Percentiles rank a stretch among this genome's conserved stretches.
phyloP scores from a whole-genome alignment of 2,113 vertebrate species.

The Sinocyclocheilus anshuiensis region DNA sequence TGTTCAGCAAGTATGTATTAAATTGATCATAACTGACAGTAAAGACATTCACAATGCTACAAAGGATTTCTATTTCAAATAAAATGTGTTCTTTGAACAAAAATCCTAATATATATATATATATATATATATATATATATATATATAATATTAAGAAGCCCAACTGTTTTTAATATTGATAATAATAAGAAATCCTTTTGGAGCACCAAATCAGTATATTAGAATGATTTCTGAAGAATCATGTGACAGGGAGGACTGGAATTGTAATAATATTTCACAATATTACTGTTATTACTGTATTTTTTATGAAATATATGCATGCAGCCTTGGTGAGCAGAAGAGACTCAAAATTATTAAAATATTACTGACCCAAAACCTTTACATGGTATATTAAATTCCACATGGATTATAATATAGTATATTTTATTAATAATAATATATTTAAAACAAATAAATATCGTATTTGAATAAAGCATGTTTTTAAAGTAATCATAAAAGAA shows the following conservation, averaged over 20 bases:
- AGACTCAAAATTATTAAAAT: neutral
- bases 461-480: neutral
- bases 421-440: neutral
- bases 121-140: no score
- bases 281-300: neutral
- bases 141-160: no score
- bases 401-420: neutral
- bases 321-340: neutral
- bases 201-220: neutral
- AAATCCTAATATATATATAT: no score
- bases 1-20: neutral
- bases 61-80: neutral
- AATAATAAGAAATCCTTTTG: neutral
- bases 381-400: neutral
- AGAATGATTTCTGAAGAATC: neutral
- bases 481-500: neutral
- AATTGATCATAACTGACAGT: neutral
- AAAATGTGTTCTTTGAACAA: neutral
- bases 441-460: neutral
- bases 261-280: neutral
- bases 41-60: neutral
- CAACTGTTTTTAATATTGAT: neutral
- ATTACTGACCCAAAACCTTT: neutral
- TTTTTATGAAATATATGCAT: neutral
- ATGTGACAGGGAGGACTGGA: neutral